Percentiles rank a stretch among this genome's conserved stretches.
These are phyloP conservation scores for Apoda limacodes DNA, from an alignment of 2,888 invertebrate genomes.

Conservation along the genomic window DNA sequence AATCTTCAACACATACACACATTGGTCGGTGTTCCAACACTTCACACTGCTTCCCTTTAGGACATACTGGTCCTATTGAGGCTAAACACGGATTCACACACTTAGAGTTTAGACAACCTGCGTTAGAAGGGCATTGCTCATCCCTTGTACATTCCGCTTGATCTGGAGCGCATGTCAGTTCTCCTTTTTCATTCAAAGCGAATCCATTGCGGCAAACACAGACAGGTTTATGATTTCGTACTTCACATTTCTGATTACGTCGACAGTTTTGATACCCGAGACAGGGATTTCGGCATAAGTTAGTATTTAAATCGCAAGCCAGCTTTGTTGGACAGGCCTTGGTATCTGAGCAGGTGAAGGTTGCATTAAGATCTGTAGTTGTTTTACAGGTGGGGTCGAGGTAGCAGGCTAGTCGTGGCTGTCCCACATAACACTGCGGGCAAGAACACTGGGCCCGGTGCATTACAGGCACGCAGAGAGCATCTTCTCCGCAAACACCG, in stretches of 20 bases:
- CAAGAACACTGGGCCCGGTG: conserved; percentile 91
- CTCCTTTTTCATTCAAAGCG: conserved; percentile 87
- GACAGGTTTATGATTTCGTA: conserved; percentile 84
- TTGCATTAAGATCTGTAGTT: conserved; percentile 69
- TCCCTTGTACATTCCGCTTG: conserved; percentile 82
- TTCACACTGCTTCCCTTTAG: conserved; percentile 87
- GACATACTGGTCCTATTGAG: conserved; percentile 74
- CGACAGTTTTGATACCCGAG: conserved; percentile 78
- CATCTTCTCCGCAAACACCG: conserved; percentile 90
- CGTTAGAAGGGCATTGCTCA: conserved; percentile 87
- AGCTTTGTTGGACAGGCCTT: conserved; percentile 80
- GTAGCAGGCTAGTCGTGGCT: conserved; percentile 82
- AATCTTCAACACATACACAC: conserved; percentile 89
- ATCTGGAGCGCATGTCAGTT: conserved; percentile 88
- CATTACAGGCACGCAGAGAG: conserved; percentile 85
- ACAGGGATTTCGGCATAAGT: conserved; percentile 86
- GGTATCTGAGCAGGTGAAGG: conserved; percentile 74
- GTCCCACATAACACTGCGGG: conserved; percentile 88
- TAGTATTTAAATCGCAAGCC: conserved; percentile 77
- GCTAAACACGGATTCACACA: conserved; percentile 90
- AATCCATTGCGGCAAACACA: conserved; percentile 93
- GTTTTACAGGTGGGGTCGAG: conserved; percentile 83
- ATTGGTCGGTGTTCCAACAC: conserved; percentile 88
- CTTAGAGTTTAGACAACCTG: conserved; percentile 84
- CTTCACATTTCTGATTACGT: conserved; percentile 88